These are phyloP conservation scores for Globodera ellingtonae DNA, from an alignment of 1,140 invertebrate species.

Conservation along the genomic window DNA sequence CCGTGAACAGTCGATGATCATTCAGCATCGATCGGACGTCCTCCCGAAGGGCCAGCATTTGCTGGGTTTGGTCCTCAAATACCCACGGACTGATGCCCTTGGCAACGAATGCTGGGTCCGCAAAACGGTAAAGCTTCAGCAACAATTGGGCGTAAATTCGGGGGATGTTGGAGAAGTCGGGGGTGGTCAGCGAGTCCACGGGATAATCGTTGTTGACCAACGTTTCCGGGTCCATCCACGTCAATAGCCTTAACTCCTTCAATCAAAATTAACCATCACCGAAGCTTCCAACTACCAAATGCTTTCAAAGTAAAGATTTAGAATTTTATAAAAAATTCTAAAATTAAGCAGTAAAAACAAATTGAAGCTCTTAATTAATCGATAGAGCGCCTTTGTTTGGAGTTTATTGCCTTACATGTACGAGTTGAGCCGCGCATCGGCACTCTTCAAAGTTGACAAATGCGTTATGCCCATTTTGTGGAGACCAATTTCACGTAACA, in stretches of 20 bases:
- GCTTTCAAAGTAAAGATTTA: too few species aligned
- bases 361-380: too few species aligned
- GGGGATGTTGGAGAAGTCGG: conserved; percentile 52
- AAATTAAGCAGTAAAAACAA: too few species aligned
- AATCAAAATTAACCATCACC: too few species aligned
- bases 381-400: too few species aligned
- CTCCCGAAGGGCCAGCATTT: conserved; percentile 47
- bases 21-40: conserved; percentile 44
- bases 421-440: conserved; percentile 42
- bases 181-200: conserved; percentile 42
- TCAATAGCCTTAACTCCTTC: conserved; percentile 24
- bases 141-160: conserved; percentile 50
- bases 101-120: conserved; percentile 52
- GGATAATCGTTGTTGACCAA: conserved; percentile 52
- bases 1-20: conserved; percentile 45
- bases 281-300: too few species aligned
- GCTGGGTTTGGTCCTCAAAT: conserved; percentile 53
- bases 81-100: conserved; percentile 42
- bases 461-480: conserved; percentile 61
- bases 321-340: too few species aligned
- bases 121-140: conserved; percentile 56
- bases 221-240: conserved; percentile 51
- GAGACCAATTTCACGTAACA: conserved; percentile 56
- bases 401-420: conserved; percentile 25
- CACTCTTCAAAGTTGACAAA: conserved; percentile 43